Evolutionary conservation across 2,888 invertebrate species (phyloP).

Genomic region (Salpingus planirostris): DNA sequence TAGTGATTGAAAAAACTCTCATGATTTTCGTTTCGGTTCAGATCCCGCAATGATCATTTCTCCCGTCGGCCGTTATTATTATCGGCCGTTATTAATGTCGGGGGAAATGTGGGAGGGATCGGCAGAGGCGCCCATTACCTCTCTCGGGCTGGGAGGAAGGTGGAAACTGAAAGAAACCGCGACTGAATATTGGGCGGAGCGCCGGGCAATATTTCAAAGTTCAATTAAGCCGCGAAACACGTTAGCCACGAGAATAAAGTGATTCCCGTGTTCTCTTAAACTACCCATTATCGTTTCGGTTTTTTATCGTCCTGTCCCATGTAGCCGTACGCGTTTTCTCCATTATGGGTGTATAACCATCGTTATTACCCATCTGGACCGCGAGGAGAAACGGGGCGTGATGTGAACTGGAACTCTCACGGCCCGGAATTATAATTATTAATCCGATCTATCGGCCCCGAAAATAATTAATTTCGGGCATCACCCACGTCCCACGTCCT

Average conservation of each 20-base stretch:
- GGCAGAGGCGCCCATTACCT: conserved; percentile 28
- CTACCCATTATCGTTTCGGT: conserved; percentile 24
- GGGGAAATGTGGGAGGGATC: conserved; percentile 9
- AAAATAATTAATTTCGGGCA: too few species aligned
- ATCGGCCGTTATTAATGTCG: conserved; percentile 4
- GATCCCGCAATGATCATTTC: too few species aligned
- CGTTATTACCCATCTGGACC: too few species aligned
- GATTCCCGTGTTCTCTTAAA: conserved; percentile 28
- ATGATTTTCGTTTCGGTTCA: too few species aligned
- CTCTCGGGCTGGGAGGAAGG: conserved; percentile 23
- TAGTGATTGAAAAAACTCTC: too few species aligned
- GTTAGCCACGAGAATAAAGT: conserved; percentile 28
- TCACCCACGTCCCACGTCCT: too few species aligned
- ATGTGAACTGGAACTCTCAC: conserved; percentile 15
- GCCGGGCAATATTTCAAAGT: conserved; percentile 36
- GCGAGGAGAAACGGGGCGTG: too few species aligned
- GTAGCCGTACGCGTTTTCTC: too few species aligned
- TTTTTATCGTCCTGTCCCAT: conserved; percentile 3
- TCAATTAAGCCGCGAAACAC: conserved; percentile 38
- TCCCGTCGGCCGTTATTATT: too few species aligned
- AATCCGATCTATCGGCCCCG: too few species aligned
- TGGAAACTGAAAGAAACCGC: conserved; percentile 26
- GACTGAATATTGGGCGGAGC: conserved; percentile 30
- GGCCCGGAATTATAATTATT: conserved; percentile 11
- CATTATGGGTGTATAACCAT: too few species aligned